phyloP scores from a whole-genome alignment of 2,888 invertebrate species.

The Ceramica pisi region DNA sequence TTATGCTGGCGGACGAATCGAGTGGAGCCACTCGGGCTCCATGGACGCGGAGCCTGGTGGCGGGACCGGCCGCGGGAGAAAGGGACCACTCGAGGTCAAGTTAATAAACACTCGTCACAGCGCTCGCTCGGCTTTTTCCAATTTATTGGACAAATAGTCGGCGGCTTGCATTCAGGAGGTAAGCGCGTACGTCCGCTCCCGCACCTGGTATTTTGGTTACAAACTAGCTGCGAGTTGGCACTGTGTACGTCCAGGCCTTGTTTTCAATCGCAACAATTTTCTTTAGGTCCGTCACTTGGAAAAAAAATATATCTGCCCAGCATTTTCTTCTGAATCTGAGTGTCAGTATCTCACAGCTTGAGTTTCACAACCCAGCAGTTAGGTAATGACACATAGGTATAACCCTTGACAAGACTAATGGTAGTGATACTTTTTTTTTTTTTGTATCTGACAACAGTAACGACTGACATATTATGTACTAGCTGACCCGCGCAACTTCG shows the following conservation, averaged over 20 bases:
- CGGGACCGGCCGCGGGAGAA: conserved; percentile 8
- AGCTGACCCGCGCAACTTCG: no score
- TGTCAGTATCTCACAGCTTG: not conserved
- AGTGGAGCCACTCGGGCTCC: conserved; percentile 35
- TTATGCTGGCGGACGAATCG: conserved; percentile 37
- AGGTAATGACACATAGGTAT: not conserved
- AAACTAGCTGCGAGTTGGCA: conserved; percentile 3
- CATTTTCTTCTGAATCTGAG: not conserved
- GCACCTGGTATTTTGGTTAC: conserved; percentile 23
- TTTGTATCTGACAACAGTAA: no score
- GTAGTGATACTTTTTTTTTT: no score
- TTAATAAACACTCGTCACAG: conserved; percentile 67
- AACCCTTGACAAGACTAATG: no score
- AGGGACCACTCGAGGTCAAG: conserved; percentile 59
- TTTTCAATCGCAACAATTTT: not conserved
- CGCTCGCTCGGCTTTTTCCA: conserved; percentile 50
- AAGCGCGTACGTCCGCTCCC: conserved; percentile 11
- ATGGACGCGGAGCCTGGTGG: conserved; percentile 31
- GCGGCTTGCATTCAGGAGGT: conserved; percentile 28
- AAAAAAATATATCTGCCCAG: not conserved
- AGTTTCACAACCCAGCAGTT: not conserved
- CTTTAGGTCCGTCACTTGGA: not conserved
- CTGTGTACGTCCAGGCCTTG: not conserved
- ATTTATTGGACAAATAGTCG: conserved; percentile 60
- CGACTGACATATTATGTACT: no score